Evolutionary conservation across 2,797 vertebrate genomes (phyloP), one percentile per base, ranked within the genome.

Genomic region (Glyptemys insculpta): DNA sequence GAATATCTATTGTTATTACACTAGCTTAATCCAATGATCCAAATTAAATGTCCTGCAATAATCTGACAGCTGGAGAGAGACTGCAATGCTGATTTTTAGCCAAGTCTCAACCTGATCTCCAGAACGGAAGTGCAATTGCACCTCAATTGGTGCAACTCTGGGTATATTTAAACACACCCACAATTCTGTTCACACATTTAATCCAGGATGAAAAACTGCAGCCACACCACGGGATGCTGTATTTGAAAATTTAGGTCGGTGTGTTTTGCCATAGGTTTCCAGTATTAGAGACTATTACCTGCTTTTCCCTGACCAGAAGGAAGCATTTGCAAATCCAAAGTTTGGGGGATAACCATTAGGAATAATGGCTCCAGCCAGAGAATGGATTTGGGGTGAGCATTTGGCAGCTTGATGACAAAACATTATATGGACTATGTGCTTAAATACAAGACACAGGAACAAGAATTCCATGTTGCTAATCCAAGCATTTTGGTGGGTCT

Each of bases 21-120:
- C 59, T 47, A 52, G 68, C 76, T 92, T 53, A 52, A 74, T 53
- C 81, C n/a, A 62, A 49, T 0, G 2, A 78, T 27, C 44, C 27
- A 49, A 5, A 50, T 95, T 88, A 97, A 96, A 59, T 93, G 91
- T 93, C 93, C 88, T 95, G 87, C 95, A 97, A 97, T 96, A 97
- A 95, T 96, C 89, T 85, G 96, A 94, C 86, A 96, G 94, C 95
- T 97, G 96, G 96, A 97, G 95, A 97, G 94, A 97, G 76, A 68
- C 52, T 5, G n/a, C 76, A 34, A 74, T 44, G 94, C 31, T 89
- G 59, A 82, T 3, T 87, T 95, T 54, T 62, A 94, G 80, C 21
- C 92, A 94, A 62, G 16, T 85, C 92, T 89, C 44, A 72, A 83
- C 53, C 29, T 53, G 10, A 72, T 37, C 62, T 83, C 91, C 54